A percentile compares a stretch with the other conserved stretches of the same genome.
Conservation (phyloP, 1,140 invertebrate species). For the Caenorhabditis briggsae region DNA sequence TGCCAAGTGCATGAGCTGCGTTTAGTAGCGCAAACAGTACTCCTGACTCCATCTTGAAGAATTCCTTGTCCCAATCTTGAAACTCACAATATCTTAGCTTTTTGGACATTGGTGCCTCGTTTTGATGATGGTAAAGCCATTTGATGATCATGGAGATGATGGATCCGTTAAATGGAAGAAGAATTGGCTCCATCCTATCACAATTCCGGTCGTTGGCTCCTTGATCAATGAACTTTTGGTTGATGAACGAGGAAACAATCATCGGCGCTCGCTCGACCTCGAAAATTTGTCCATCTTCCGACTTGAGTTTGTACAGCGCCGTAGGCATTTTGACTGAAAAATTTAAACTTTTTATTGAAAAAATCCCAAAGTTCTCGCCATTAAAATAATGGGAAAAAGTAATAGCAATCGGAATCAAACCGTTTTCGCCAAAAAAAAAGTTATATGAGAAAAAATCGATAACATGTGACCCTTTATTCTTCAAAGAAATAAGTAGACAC, state of each 20-base stretch:
- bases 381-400: not conserved
- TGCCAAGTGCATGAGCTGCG: not conserved
- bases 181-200: not conserved
- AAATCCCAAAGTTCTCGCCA: not conserved
- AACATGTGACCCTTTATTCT: not conserved
- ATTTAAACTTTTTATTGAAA: no score
- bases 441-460: not conserved
- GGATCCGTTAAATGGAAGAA: not conserved
- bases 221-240: conserved; percentile 11
- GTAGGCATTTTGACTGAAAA: not conserved
- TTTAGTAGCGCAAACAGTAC: not conserved
- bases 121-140: conserved; percentile 3
- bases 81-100: not conserved
- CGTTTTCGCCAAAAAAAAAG: not conserved
- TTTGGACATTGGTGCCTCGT: not conserved
- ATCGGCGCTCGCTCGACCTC: not conserved
- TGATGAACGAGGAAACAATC: not conserved
- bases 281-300: conserved; percentile 16
- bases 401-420: not conserved
- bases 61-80: not conserved
- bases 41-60: conserved; percentile 16
- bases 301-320: conserved; percentile 8
- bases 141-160: not conserved
- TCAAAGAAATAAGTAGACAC: not conserved
- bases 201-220: conserved; percentile 10